Conservation (phyloP, 2,888 invertebrate genomes). For the Phyllotreta cruciferae region DNA sequence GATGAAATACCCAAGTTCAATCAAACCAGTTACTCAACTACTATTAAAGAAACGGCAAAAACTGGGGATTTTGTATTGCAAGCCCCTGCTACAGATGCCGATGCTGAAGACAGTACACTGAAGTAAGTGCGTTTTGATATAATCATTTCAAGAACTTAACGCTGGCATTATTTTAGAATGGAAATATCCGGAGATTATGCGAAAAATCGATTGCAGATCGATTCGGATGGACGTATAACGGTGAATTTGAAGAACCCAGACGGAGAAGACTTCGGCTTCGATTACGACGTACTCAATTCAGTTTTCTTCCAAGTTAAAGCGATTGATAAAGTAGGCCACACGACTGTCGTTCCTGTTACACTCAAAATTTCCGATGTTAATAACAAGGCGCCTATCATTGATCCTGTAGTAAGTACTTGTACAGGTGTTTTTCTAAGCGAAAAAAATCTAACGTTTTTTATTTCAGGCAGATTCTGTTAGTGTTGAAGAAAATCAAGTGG, state of each 20-base stretch:
- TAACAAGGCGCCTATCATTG: conserved; percentile 73
- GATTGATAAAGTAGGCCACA: conserved; percentile 60
- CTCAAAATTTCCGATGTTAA: conserved; percentile 74
- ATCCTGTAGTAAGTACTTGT: conserved; percentile 66
- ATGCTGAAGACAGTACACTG: conserved; percentile 65
- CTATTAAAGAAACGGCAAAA: conserved; percentile 66
- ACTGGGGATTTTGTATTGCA: conserved; percentile 62
- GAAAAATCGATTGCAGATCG: conserved; percentile 57
- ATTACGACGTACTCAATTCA: conserved; percentile 68
- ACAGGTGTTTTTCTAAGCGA: conserved; percentile 5
- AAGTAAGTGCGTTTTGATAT: conserved; percentile 59
- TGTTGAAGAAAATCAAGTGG: conserved; percentile 65
- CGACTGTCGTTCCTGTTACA: conserved; percentile 64
- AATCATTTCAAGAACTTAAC: neutral
- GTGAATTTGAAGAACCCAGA: conserved; percentile 55
- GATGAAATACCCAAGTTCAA: conserved; percentile 74
- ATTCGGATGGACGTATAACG: conserved; percentile 65
- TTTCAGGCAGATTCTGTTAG: conserved; percentile 46
- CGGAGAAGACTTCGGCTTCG: conserved; percentile 62
- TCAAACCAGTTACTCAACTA: conserved; percentile 55
- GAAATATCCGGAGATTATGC: conserved; percentile 63
- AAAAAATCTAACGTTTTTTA: neutral
- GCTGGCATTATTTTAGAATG: conserved; percentile 61
- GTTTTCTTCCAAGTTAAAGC: conserved; percentile 62
- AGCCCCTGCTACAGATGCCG: conserved; percentile 67